Evolutionary conservation across 1,140 invertebrate genomes (phyloP), one percentile per base, ranked within the genome.

Genomic region (Tetramorium alpestre): DNA sequence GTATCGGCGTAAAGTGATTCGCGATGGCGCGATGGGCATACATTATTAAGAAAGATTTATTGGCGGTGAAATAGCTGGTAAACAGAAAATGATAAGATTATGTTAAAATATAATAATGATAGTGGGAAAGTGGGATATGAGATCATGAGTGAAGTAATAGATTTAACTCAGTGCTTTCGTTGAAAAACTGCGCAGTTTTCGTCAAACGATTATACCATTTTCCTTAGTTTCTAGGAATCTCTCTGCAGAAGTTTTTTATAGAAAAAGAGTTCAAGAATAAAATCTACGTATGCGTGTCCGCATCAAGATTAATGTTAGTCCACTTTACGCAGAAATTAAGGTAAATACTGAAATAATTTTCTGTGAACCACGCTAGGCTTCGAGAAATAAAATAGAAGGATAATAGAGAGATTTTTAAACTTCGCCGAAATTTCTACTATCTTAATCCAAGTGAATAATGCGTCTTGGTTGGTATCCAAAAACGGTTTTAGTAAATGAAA

Each of bases 401-500:
- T 38, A 49, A 25, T 25, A 60, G 18, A 41, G 41, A 18, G 22
- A 69, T 69, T 49, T 44, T 44, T 33, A 16, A 72, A 73, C 25
- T 33, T 80, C 33, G 18, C 8, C 4, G 60, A 78, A 85, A 80
- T 60, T 47, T 13, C 22, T 33, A 47, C n/a, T 41, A 38, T 54
- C 47, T 75, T 56, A 28, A 33, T 75, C 25, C 69, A 28, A 84
- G 16, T 84, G 28, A 84, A 60, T 84, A 60, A 84, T 58, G 54
- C 25, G 13, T 75, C 28, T 73, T 84, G 80, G 80, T 84, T 49
- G 41, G 18, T n/a, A 18, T 84, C 80, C 80, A 84, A 84, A 60
- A 84, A 84, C 80, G 54, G 69, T 84, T 47, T 84, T 84, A 84
- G 56, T 41, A 70, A 70, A 81, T 70, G 78, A 73, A 84, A 60